A percentile compares a stretch with the other conserved stretches of the same genome.
Conservation (phyloP, 1,140 invertebrate genomes). For the Drosophila sp. region DNA sequence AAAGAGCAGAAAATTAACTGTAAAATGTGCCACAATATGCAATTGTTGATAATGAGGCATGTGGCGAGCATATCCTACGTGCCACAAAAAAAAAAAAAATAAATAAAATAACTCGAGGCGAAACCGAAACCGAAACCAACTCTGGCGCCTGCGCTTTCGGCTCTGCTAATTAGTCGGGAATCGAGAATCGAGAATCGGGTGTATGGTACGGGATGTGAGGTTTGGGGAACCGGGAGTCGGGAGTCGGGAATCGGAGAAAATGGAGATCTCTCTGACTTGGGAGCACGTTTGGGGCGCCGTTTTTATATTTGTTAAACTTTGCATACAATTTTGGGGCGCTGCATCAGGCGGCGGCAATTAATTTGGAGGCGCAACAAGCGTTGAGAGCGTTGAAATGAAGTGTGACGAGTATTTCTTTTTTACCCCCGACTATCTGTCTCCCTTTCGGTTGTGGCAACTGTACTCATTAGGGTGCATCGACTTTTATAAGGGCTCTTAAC, state of each 20-base stretch:
- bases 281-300: constrained; percentile 26
- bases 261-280: not conserved
- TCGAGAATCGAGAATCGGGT: constrained; percentile 2
- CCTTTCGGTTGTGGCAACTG: constrained; percentile 22
- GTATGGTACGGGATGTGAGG: too few relatives aligned
- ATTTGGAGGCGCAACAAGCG: constrained; percentile 82
- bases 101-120: not conserved
- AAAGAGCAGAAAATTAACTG: constrained; percentile 64
- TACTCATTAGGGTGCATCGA: too few relatives aligned
- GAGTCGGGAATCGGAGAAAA: too few relatives aligned
- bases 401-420: constrained; percentile 53
- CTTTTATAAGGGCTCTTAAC: too few relatives aligned
- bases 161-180: constrained; percentile 68
- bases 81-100: constrained; percentile 14
- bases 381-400: constrained; percentile 77
- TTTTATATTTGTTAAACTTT: constrained; percentile 74
- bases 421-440: not conserved
- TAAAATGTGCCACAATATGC: constrained; percentile 79
- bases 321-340: constrained; percentile 80
- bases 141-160: constrained; percentile 70
- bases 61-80: constrained; percentile 55
- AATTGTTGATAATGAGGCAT: constrained; percentile 81
- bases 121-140: constrained; percentile 29
- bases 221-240: not conserved
- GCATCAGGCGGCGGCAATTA: constrained; percentile 76